phyloP scores from a whole-genome alignment of 2,888 invertebrate species.

The Ichneumon xanthorius region DNA sequence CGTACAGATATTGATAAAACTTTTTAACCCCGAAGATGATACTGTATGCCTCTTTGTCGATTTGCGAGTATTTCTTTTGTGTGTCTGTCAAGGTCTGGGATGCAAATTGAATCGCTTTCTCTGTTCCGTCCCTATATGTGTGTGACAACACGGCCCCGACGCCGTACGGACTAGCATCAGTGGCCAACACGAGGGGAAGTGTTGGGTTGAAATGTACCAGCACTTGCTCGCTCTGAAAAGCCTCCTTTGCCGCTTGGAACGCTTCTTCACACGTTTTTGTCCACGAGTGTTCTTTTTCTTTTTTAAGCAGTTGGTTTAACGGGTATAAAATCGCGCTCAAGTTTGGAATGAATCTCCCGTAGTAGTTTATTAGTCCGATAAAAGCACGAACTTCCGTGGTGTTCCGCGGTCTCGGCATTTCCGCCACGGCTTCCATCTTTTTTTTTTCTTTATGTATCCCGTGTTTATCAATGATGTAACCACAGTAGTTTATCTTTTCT shows the following conservation, averaged over 20 bases:
- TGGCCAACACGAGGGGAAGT: slow-evolving; percentile 57
- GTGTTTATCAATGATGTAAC: slow-evolving; percentile 72
- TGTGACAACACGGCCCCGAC: slow-evolving; percentile 78
- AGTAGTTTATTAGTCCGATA: slow-evolving; percentile 68
- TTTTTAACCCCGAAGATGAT: slow-evolving; percentile 37
- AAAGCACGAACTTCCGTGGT: slow-evolving; percentile 53
- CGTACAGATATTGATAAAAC: slow-evolving; percentile 32
- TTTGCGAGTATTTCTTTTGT: slow-evolving; percentile 22
- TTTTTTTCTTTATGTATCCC: slow-evolving; percentile 55
- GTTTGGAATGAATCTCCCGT: slow-evolving; percentile 77
- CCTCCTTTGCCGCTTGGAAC: slow-evolving; percentile 72
- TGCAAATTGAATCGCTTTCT: slow-evolving; percentile 71
- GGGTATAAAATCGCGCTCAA: slow-evolving; percentile 73
- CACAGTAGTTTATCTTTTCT: slow-evolving; percentile 75
- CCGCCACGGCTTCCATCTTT: slow-evolving; percentile 66
- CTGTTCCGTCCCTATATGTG: slow-evolving; percentile 76
- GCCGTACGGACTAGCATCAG: slow-evolving; percentile 55
- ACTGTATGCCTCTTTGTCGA: slow-evolving; percentile 32
- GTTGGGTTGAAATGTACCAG: slow-evolving; percentile 57
- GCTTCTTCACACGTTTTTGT: slow-evolving; percentile 68
- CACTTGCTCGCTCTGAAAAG: background rate
- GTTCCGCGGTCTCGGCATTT: slow-evolving; percentile 73
- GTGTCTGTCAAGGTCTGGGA: slow-evolving; percentile 15
- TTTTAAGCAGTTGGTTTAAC: slow-evolving; percentile 74
- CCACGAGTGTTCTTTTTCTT: slow-evolving; percentile 73